Evolutionary conservation across 2,888 invertebrate species (phyloP), one percentile per base, ranked within the genome.

Genomic region (Zhuqinia jingwanae): DNA sequence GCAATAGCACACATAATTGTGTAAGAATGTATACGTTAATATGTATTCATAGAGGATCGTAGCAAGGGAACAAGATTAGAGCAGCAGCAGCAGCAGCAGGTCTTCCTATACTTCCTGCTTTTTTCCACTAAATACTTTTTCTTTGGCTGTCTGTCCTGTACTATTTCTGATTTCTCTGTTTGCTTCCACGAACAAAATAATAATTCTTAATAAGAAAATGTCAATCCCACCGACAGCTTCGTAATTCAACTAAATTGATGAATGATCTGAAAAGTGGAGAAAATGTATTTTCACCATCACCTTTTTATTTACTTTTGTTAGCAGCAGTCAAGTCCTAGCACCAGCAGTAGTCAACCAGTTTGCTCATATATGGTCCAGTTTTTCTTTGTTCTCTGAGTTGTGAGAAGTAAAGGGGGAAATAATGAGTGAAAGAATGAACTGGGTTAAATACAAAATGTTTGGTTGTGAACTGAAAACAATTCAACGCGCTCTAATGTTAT

Each of bases 191-290:
- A 27, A n/a, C 30, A 45, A 15, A 75, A 75, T 83, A 83, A 77
- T 84, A 77, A 84, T 84, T 84, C 83, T 84, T 84, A 84, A 84
- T 84, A 84, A 77, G 53, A 56, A 84, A 90, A 92, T 87, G 92
- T 92, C 89, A 90, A 90, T 88, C 89, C 91, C 27, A 90, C 89
- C 27, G 91, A 91, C 85, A 92, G 93, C 91, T 45, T 50, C 60
- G 79, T 85, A 85, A 79, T 85, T 77, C 79, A 85, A 79, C 63
- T 79, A 85, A 80, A 80, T 80, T 80, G 85, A 75, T 79, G 85
- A 73, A 85, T 85, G 83, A 84, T 84, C 83, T 84, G 50, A 76
- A 77, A 84, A 77, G 56, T 68, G n/a, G 77, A 56, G 8, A 68
- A 68, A 77, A 56, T 65, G 83, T 63, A 65, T 84, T 60, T 78